These are phyloP conservation scores for Apamea crenata DNA, from an alignment of 2,888 invertebrate species.

Conservation along the genomic window DNA sequence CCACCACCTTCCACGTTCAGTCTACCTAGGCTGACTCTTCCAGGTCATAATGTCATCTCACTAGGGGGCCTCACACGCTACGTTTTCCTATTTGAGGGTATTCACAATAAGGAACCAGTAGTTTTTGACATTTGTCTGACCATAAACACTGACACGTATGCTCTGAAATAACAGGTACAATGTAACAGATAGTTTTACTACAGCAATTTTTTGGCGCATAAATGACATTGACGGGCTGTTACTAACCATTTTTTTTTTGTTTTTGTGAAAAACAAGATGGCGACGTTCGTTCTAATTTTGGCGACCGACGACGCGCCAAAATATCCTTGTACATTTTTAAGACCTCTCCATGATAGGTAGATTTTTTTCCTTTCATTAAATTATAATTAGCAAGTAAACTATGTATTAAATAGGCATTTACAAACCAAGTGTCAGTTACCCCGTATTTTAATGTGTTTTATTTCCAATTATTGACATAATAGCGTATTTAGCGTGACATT, in stretches of 20 bases:
- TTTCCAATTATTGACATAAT: slow-evolving; percentile 41
- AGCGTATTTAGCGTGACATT: slow-evolving; percentile 52
- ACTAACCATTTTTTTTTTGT: not conserved
- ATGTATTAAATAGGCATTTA: not conserved
- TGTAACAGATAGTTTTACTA: not conserved
- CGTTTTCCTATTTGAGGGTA: not conserved
- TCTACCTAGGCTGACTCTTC: not conserved
- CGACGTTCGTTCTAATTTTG: not conserved
- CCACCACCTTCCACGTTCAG: not conserved
- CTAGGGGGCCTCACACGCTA: not conserved
- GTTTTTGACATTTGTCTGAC: not conserved
- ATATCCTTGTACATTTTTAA: not conserved
- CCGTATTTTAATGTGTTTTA: slow-evolving; percentile 8
- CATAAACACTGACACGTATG: not conserved
- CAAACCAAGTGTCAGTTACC: not conserved
- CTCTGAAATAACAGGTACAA: not conserved
- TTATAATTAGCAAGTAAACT: not conserved
- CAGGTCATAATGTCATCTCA: not conserved
- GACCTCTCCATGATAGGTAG: too few species aligned
- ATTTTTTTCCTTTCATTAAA: not conserved
- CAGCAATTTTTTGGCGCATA: not conserved
- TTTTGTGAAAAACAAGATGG: not conserved
- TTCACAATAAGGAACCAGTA: not conserved
- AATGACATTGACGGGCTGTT: not conserved
- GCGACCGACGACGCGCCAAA: not conserved